Base-by-base conservation (phyloP, 2,888 invertebrate genomes). In the Noctua comes region DNA sequence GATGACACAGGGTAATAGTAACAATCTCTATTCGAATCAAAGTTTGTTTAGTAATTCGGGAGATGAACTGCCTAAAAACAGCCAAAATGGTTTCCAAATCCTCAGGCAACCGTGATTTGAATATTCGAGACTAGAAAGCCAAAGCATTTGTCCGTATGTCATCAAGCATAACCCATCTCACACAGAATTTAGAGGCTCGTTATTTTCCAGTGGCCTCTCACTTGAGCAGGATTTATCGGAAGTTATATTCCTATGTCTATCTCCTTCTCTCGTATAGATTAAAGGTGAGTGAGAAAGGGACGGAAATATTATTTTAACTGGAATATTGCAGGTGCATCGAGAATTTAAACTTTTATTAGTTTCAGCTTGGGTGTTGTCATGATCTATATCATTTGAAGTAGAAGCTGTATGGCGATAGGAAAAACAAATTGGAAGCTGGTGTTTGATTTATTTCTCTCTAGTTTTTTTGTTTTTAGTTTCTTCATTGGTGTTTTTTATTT, bases 101-200 rank as follows among this genome's bases (percentile, higher is more conserved):
- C 24, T 27, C 0, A 7, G 2, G 1, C 16, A 1, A 54, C 13
- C 57, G 21, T 7, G n/a, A 24, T 46, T 64, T 48, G 24, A 46
- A 76, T 64, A 51, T 43, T n/a, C 36, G 3, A 59, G 21, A 18
- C 10, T 11, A 68, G 76, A 74, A 69, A 1, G 68, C 66, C 64
- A 48, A 78, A 71, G 46, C 48, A 31, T 36, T 68, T 64, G 27
- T 24, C 85, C 66, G 89, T 88, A 77, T 87, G 80, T 84, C 66
- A 66, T 68, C 72, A 62, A 73, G 62, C 70, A 75, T 69, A 82
- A 80, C 86, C 86, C 84, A 89, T 83, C 77, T 88, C 74, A 68
- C 57, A 76, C 68, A 83, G 84, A 88, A 88, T 88, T 88, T 89
- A 88, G 80, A 84, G 76, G 71, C 84, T 88, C 88, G 88, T 88